Evolutionary conservation across 2,888 invertebrate species (phyloP).

Genomic region (Pristionchus arcanus): DNA sequence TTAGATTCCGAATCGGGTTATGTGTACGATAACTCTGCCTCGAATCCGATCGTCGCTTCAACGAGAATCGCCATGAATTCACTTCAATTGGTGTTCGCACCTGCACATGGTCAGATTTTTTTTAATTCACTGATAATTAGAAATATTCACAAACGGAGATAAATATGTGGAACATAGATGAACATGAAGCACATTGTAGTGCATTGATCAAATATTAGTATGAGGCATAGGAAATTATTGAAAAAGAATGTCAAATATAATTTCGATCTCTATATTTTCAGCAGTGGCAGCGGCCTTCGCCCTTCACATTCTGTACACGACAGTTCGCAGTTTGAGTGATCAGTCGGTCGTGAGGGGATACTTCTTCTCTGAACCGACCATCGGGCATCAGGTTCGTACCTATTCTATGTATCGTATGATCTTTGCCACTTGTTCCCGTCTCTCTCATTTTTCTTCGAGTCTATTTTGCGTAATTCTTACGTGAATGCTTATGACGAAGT

Average conservation of each 20-base stretch:
- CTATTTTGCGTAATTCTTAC: background rate
- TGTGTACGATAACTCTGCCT: constrained; percentile 54
- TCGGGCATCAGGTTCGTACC: constrained; percentile 75
- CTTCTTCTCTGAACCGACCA: constrained; percentile 75
- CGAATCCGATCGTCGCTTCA: constrained; percentile 76
- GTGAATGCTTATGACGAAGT: background rate
- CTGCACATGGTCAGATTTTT: constrained; percentile 71
- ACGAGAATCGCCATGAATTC: constrained; percentile 79
- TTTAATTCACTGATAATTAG: background rate
- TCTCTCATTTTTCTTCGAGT: background rate
- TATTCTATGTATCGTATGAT: background rate
- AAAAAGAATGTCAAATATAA: background rate
- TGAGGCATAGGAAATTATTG: no score
- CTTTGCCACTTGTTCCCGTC: background rate
- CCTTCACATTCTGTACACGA: constrained; percentile 72
- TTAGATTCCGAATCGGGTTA: background rate
- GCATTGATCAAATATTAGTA: no score
- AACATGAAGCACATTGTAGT: no score
- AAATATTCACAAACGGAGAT: no score
- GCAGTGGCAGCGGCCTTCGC: constrained; percentile 70
- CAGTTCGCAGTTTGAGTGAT: constrained; percentile 66
- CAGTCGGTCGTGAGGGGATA: constrained; percentile 75
- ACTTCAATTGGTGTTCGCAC: constrained; percentile 75
- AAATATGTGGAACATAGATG: no score
- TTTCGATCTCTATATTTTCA: constrained; percentile 57